Conservation (phyloP, 2,888 invertebrate genomes). For the Lamellibrachia columna region DNA sequence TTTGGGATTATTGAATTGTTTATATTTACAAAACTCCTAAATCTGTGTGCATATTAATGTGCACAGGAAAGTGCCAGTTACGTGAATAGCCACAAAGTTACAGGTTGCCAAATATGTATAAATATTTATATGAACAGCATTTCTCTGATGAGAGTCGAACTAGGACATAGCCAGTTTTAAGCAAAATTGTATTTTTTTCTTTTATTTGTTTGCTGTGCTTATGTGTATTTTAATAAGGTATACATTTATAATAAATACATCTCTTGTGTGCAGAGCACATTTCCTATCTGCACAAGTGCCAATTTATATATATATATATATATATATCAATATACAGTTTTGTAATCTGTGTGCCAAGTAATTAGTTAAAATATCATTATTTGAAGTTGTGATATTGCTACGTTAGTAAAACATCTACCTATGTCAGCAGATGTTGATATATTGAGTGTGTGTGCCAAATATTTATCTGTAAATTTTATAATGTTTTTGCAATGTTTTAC, state of each 20-base stretch:
- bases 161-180: not conserved
- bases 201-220: not conserved
- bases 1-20: too few species aligned
- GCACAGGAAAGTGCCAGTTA: not conserved
- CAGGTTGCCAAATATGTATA: not conserved
- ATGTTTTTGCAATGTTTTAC: not conserved
- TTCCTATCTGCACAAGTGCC: not conserved
- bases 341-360: not conserved
- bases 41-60: not conserved
- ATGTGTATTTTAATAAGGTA: not conserved
- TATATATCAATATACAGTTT: not conserved
- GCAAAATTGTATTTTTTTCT: not conserved
- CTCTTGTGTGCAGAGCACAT: not conserved
- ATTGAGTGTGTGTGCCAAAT: not conserved
- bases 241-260: not conserved
- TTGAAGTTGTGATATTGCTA: not conserved
- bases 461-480: not conserved
- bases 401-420: not conserved
- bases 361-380: not conserved
- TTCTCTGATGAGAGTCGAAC: not conserved
- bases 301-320: not conserved
- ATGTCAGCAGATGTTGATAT: not conserved
- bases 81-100: not conserved
- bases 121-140: not conserved
- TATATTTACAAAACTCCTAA: not conserved